Evolutionary conservation across 1,140 invertebrate genomes (phyloP), one percentile per base, ranked within the genome.

Genomic region (Listronotus bonariensis): DNA sequence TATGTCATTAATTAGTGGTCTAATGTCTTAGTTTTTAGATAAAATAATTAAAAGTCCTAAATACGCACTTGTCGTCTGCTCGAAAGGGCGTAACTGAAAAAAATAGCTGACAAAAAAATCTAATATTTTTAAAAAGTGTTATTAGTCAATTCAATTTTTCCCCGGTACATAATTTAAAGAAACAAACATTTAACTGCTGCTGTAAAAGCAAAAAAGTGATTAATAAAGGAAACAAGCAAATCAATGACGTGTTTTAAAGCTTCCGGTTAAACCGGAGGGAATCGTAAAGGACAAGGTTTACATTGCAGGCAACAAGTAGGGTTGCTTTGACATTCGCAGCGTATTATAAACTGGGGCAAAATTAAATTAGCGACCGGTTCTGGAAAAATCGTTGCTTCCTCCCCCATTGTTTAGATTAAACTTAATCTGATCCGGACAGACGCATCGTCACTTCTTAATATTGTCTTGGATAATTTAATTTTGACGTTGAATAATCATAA

Each of bases 271-370:
- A 51, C 43, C 57, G 26, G 45, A 51, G 57, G 57, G 48, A 59
- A 36, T 59, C 57, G 57, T 51, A 59, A 59, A 59, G 49, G 60
- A 51, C 14, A 26, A 41, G 17, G 10, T 53, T 61, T 40, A 56
- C 48, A 70, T 68, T 67, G 68, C 70, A 53, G 70, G 73, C 72
- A 75, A 75, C 73, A 75, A 75, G 73, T 75, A 67, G 69, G 67
- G 70, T 63, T 46, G 59, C 72, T 75, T 73, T 75, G 73, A 75
- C 70, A 73, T 73, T 68, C 68, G 66, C 73, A 62, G 52, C 65
- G 61, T 65, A 75, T 73, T 73, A 75, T 73, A 75, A 73, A 68
- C 68, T 66, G 68, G 68, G 68, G 67, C 53, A 55, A 70, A 70
- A 73, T 73, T 74, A 72, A 74, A 74, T 73, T 74, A 74, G 68